Evolutionary conservation across 1,140 invertebrate genomes (phyloP), one percentile per base, ranked within the genome.

Genomic region (Asbolus verrucosus): DNA sequence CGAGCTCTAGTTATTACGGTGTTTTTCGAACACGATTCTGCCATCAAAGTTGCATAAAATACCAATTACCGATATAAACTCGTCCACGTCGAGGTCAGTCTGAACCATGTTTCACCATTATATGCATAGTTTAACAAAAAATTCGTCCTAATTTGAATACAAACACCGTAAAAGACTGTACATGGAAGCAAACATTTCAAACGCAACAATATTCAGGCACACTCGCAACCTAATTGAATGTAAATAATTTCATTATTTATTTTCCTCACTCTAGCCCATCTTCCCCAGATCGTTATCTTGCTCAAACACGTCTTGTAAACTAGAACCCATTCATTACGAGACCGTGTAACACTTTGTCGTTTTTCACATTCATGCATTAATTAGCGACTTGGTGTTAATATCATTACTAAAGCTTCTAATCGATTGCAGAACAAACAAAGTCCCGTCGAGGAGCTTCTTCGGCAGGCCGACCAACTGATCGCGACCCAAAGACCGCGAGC

Each of bases 391-490:
- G n/a, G n/a, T n/a, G n/a, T n/a, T n/a, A n/a, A n/a, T n/a, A n/a
- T n/a, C n/a, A n/a, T n/a, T n/a, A n/a, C n/a, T n/a, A n/a, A n/a
- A n/a, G n/a, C n/a, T n/a, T n/a, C n/a, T n/a, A n/a, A n/a, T n/a
- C n/a, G n/a, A 63, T 83, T 85, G 30, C 79, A 96, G 93, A 91
- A 87, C 75, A 94, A 97, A 83, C 93, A 96, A 80, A 93, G 91
- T 78, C 94, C 95, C 43, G 94, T 97, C 69, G 92, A 94, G 76
- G 94, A 96, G 82, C 86, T 97, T 60, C 86, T 96, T 41, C 86
- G 90, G 31, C 90, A 94, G 81, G 94, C 94, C 0, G 94, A 97
- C 82, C 89, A 91, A 75, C 83, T 94, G 69, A 92, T 94, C 69
- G 88, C 90, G 14, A 91, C 88, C 2, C 92, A 96, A 78, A 88